Base-by-base conservation (phyloP, 2,113 vertebrate species). In the Syngnathus scovelli region DNA sequence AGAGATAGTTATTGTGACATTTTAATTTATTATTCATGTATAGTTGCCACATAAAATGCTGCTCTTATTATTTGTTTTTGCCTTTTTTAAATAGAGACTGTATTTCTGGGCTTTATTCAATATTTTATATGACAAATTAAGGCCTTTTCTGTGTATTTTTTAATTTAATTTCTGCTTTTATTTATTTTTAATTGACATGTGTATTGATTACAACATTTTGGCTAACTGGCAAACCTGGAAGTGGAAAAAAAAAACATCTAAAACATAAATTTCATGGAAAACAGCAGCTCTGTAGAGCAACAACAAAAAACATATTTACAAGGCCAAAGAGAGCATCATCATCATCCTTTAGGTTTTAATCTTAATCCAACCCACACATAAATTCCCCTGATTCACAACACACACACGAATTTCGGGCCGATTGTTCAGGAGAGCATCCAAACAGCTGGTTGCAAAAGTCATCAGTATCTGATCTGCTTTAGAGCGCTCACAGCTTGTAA, bases 261-360 rank as follows among this genome's bases (percentile, higher is more conserved):
- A 85, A 82, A 82, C 77, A 83, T 66, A 52, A 54, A 51, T 52
- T 19, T 39, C 48, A 21, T 66, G 12, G 37, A 76, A 66, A 80
- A 75, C 69, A 83, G 75, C 64, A 68, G 23, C 64, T 49, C 56
- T 72, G 71, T 74, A 46, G 12, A 13, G 59, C 27, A 18, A 51
- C n/a, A 51, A 46, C 10, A 21, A 62, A 79, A 88, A 86, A 83
- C 80, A 87, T 80, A 86, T 88, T 86, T 84, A 82, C 76, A 70
- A 68, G 61, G 71, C 58, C 65, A 70, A 85, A 86, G 80, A 78
- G 82, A 79, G 78, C 76, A 81, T 83, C 82, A 72, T 83, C 81
- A 82, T 84, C 81, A 27, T 27, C 77, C 44, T 58, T 74, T 6
- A 27, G 15, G 68, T 74, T 59, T 84, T 79, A 64, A 78, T 67